A percentile compares a stretch with the other conserved stretches of the same genome.
Evolutionary conservation across 2,113 vertebrate genomes (phyloP).

Genomic region (Gymnocephalus cernua): DNA sequence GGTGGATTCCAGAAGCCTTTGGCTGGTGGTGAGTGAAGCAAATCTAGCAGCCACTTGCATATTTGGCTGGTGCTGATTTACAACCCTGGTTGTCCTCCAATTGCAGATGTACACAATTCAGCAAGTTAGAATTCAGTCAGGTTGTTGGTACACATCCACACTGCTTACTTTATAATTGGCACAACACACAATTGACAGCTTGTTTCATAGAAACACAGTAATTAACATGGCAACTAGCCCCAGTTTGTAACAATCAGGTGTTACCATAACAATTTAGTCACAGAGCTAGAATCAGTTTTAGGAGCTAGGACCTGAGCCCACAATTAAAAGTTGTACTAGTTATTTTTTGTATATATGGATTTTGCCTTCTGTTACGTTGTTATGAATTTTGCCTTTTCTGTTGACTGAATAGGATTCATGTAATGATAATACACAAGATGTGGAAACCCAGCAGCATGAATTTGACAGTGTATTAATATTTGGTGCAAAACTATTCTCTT

Average conservation of each 20-base stretch:
- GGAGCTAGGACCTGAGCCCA: not conserved
- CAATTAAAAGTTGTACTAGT: too few relatives aligned
- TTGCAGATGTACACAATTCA: not conserved
- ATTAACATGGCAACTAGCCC: not conserved
- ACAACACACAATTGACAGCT: not conserved
- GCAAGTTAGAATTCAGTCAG: conserved; percentile 2
- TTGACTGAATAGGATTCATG: not conserved
- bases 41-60: too few relatives aligned
- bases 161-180: not conserved
- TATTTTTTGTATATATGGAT: not conserved
- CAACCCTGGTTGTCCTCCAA: not conserved
- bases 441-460: not conserved
- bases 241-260: not conserved
- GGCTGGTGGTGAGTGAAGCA: too few relatives aligned
- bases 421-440: too few relatives aligned
- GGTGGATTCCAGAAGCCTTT: too few relatives aligned
- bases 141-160: not conserved
- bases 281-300: not conserved
- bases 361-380: not conserved
- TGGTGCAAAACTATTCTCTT: not conserved
- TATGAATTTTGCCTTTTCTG: not conserved
- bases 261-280: not conserved
- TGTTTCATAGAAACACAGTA: not conserved
- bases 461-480: not conserved
- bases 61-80: too few relatives aligned